phyloP scores from a whole-genome alignment of 2,113 vertebrate species.

The Crocuta crocuta region DNA sequence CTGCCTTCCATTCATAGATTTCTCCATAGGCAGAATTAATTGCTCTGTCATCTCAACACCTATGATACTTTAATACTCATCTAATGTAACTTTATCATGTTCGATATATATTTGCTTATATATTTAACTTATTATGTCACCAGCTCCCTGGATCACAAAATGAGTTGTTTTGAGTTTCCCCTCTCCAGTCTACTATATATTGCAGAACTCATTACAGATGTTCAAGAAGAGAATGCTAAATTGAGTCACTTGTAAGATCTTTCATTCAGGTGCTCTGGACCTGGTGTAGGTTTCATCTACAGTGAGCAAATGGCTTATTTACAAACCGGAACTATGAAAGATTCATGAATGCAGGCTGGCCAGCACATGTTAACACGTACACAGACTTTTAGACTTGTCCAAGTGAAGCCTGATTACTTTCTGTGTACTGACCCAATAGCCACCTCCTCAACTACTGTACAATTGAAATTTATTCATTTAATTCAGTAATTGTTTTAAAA shows the following conservation, averaged over 20 bases:
- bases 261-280: slow-evolving; percentile 11
- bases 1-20: background rate
- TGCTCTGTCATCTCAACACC: background rate
- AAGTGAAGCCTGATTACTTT: slow-evolving; percentile 5
- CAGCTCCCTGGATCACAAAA: background rate
- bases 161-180: background rate
- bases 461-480: background rate
- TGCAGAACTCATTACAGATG: background rate
- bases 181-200: background rate
- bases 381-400: background rate
- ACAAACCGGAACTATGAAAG: background rate
- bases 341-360: background rate
- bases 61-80: background rate
- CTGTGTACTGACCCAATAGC: background rate
- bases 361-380: background rate
- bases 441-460: background rate
- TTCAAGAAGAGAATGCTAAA: slow-evolving; percentile 17
- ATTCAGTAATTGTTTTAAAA: background rate
- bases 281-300: background rate
- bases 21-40: background rate
- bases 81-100: background rate
- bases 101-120: background rate
- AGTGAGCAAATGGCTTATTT: background rate
- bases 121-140: background rate
- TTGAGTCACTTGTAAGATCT: slow-evolving; percentile 14